Percentiles rank a stretch among this genome's conserved stretches.
Evolutionary conservation across 2,797 vertebrate genomes (phyloP).

Genomic region (Acanthornis magna): DNA sequence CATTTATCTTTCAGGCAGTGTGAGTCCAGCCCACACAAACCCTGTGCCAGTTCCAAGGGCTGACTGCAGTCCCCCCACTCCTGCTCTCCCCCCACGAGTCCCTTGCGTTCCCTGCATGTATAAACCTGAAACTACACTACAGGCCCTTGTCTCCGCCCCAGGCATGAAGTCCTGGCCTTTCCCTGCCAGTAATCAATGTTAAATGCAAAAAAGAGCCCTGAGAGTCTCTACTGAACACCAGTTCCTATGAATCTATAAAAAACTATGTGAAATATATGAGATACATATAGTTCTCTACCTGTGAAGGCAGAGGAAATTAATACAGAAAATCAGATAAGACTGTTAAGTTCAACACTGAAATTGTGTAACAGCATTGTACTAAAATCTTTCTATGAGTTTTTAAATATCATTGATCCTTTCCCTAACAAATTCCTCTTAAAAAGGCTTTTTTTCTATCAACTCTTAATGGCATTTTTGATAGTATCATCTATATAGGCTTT

Average conservation of each 20-base stretch:
- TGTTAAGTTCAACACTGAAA: not conserved
- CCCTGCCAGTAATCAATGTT: not conserved
- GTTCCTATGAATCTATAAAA: not conserved
- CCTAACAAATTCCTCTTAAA: not conserved
- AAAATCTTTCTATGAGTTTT: not conserved
- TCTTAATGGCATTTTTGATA: not conserved
- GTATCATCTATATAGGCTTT: not conserved
- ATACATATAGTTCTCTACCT: not conserved
- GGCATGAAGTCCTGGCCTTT: not conserved
- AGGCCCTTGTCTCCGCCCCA: not conserved
- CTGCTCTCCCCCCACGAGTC: not conserved
- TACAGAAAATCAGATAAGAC: not conserved
- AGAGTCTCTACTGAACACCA: not conserved
- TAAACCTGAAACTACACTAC: not conserved
- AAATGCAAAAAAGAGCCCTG: not conserved
- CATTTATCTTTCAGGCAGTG: not conserved
- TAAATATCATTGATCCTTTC: not conserved
- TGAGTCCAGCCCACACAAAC: not conserved
- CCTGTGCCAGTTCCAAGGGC: not conserved
- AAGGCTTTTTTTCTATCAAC: not conserved
- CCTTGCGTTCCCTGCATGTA: not conserved
- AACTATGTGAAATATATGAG: not conserved
- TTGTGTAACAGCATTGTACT: not conserved
- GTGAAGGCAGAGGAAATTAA: not conserved
- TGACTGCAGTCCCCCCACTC: not conserved